Conservation (phyloP, 2,797 vertebrate species). For the Acrossocheilus fasciatus region DNA sequence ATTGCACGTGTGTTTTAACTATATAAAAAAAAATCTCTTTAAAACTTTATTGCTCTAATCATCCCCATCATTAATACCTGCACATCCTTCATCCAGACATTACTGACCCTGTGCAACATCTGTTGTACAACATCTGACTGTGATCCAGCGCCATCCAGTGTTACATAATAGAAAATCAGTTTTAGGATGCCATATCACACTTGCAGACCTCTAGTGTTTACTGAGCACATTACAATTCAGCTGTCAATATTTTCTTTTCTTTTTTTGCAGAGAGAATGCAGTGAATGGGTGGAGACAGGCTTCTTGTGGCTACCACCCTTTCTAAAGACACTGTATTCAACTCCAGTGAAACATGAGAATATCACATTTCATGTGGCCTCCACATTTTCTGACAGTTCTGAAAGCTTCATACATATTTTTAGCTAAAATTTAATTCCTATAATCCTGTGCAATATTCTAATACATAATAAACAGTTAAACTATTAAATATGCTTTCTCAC, state of each 20-base stretch:
- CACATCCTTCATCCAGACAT: conserved; percentile 5
- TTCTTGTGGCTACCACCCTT: neutral
- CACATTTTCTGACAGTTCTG: neutral
- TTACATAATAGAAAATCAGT: neutral
- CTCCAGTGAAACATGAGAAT: neutral
- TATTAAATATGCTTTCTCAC: neutral
- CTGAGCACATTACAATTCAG: neutral
- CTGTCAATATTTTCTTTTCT: neutral
- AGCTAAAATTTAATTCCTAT: neutral
- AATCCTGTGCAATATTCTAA: neutral
- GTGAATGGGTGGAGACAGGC: neutral
- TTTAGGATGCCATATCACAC: neutral
- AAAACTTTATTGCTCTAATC: neutral
- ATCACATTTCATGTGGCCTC: neutral
- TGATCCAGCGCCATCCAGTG: conserved; percentile 38
- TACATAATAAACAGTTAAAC: neutral
- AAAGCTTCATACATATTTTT: neutral
- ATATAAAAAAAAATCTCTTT: too few relatives aligned
- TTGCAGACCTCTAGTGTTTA: conserved; percentile 36
- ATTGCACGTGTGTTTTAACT: neutral
- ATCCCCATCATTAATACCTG: neutral
- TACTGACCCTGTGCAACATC: neutral
- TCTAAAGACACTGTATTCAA: neutral
- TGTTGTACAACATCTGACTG: neutral
- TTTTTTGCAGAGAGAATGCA: neutral